Conservation (phyloP, 2,888 invertebrate genomes). For the Drosophila hamatofila region DNA sequence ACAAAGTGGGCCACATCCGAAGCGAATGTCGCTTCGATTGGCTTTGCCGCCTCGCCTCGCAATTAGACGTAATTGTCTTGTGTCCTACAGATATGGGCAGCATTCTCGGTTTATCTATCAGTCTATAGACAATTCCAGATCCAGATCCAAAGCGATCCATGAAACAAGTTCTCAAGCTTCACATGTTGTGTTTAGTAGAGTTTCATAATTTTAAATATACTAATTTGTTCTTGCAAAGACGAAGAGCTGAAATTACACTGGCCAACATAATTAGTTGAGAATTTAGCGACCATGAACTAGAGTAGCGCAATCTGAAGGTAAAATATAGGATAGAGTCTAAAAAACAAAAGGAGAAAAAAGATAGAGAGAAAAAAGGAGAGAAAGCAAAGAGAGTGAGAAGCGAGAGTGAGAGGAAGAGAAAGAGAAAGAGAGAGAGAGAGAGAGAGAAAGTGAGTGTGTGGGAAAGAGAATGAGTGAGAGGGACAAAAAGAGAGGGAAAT, state of each 20-base stretch:
- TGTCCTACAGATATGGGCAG: constrained; percentile 24
- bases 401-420: too few relatives aligned
- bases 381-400: too few relatives aligned
- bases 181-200: too few relatives aligned
- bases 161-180: background rate
- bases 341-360: too few relatives aligned
- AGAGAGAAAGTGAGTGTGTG: too few relatives aligned
- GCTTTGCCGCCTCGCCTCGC: constrained; percentile 35
- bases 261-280: background rate
- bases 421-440: too few relatives aligned
- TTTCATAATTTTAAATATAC: too few relatives aligned
- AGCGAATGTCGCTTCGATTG: constrained; percentile 8
- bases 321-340: too few relatives aligned
- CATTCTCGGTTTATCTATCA: constrained; percentile 31
- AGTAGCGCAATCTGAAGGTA: background rate
- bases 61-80: constrained; percentile 46
- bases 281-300: background rate
- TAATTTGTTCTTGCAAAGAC: background rate
- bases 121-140: constrained; percentile 4
- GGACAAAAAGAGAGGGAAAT: too few relatives aligned
- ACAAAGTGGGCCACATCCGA: constrained; percentile 25
- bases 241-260: background rate
- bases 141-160: too few relatives aligned
- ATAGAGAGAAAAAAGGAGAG: too few relatives aligned
- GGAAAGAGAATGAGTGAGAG: too few relatives aligned